Evolutionary conservation across 1,140 invertebrate genomes (phyloP).

Genomic region (Euura saliciscinereae): DNA sequence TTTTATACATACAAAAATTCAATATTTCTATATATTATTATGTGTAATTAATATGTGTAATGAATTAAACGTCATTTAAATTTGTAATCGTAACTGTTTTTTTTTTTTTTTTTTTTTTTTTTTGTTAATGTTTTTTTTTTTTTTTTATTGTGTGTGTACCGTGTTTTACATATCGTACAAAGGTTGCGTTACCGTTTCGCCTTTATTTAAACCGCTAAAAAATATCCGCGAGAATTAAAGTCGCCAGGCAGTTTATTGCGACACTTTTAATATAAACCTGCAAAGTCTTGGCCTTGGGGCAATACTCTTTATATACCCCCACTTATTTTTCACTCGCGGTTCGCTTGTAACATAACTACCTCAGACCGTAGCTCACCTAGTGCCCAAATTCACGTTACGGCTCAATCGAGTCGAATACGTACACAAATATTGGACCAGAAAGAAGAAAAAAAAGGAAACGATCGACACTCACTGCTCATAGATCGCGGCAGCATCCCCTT

Average conservation of each 20-base stretch:
- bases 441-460: neutral
- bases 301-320: neutral
- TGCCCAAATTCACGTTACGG: slow-evolving; percentile 34
- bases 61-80: no score
- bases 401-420: neutral
- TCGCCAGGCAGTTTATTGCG: neutral
- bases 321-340: neutral
- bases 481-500: no score
- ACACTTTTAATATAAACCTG: neutral
- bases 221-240: neutral
- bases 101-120: no score
- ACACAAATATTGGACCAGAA: slow-evolving; percentile 15
- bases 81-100: no score
- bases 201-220: neutral
- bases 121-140: no score
- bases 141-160: neutral
- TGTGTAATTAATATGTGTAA: no score
- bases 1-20: no score
- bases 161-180: neutral
- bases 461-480: no score
- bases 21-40: no score
- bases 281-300: slow-evolving; percentile 4
- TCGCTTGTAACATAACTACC: neutral
- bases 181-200: neutral
- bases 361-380: slow-evolving; percentile 45